phyloP scores from a whole-genome alignment of 1,140 invertebrate species.

The Trichonephila clavata region DNA sequence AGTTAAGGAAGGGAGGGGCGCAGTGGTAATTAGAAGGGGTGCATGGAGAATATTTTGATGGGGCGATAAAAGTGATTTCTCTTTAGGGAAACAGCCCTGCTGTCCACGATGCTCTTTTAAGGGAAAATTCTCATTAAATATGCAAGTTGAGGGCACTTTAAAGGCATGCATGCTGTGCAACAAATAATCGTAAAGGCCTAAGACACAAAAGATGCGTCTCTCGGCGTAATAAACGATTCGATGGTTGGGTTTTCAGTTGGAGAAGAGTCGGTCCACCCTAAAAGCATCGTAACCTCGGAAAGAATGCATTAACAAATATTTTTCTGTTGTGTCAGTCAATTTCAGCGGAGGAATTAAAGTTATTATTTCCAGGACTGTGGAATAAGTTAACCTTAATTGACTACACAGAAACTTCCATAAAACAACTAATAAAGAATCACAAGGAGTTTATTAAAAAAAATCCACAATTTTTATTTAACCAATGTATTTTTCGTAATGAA shows the following conservation, averaged over 20 bases:
- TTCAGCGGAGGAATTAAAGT: too few species aligned
- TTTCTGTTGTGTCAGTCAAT: neutral
- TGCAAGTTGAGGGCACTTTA: neutral
- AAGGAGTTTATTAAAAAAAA: too few species aligned
- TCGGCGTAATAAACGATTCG: neutral
- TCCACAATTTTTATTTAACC: too few species aligned
- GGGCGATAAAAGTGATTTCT: slow-evolving; percentile 60
- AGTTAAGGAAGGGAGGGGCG: neutral
- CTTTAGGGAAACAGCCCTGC: neutral
- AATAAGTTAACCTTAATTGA: too few species aligned
- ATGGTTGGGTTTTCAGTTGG: neutral
- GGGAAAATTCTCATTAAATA: slow-evolving; percentile 38
- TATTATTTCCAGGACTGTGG: too few species aligned
- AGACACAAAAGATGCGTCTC: slow-evolving; percentile 7
- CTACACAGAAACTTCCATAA: too few species aligned
- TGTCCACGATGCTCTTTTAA: slow-evolving; percentile 2
- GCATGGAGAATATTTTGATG: slow-evolving; percentile 40
- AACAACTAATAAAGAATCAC: too few species aligned
- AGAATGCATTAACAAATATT: neutral
- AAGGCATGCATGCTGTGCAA: neutral
- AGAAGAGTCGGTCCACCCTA: neutral
- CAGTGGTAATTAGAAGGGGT: slow-evolving; percentile 35
- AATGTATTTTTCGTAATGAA: too few species aligned
- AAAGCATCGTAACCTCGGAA: neutral
- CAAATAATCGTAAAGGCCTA: slow-evolving; percentile 12